Percentiles rank a stretch among this genome's conserved stretches.
These are phyloP conservation scores for Stramonita haemastoma DNA, from an alignment of 2,888 invertebrate species.

Conservation along the genomic window DNA sequence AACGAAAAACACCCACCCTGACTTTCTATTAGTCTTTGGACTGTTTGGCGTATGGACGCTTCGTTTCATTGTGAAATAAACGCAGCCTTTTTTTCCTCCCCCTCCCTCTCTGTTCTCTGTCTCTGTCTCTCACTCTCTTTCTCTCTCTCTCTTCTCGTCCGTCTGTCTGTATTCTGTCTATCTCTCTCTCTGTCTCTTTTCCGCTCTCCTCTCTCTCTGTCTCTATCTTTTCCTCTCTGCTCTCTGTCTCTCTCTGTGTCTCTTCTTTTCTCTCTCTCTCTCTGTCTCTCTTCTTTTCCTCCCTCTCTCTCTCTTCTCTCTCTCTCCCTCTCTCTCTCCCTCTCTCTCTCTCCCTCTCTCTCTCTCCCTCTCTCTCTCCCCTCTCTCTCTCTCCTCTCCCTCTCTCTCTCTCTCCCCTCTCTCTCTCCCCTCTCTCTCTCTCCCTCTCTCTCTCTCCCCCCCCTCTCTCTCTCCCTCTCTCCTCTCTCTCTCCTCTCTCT, in stretches of 20 bases:
- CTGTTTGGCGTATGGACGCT: too few relatives aligned
- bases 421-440: background rate
- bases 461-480: background rate
- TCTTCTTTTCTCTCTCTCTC: background rate
- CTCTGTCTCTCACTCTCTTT: background rate
- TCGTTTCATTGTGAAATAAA: too few relatives aligned
- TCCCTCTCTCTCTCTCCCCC: background rate
- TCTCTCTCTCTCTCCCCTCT: background rate
- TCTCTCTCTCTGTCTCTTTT: background rate
- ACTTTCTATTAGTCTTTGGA: too few relatives aligned
- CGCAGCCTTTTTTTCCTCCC: too few relatives aligned
- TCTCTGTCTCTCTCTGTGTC: too few relatives aligned
- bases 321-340: background rate
- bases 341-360: background rate
- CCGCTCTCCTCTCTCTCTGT: background rate
- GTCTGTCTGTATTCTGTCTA: background rate
- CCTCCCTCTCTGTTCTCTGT: background rate
- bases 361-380: background rate
- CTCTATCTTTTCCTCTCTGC: background rate
- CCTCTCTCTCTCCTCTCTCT: background rate
- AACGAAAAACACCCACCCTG: too few relatives aligned
- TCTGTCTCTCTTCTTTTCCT: background rate
- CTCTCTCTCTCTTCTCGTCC: background rate
- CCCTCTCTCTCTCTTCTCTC: background rate
- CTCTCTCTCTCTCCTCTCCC: background rate